Evolutionary conservation across 2,113 vertebrate genomes (phyloP), one percentile per base, ranked within the genome.

Genomic region (Garra rufa): DNA sequence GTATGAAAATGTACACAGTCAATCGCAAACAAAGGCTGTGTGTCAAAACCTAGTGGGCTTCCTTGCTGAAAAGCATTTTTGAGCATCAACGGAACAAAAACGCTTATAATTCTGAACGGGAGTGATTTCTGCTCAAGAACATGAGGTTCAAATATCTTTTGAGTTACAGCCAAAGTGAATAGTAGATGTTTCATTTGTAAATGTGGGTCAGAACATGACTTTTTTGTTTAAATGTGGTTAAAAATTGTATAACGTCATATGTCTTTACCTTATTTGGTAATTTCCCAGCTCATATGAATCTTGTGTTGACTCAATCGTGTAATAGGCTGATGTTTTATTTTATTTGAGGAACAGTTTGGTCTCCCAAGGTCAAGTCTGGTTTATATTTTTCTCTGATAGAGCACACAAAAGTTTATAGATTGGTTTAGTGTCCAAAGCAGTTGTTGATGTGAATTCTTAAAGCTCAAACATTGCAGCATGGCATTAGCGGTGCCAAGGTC

Each of bases 231-330:
- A 50, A 34, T 8, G 3, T 26, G 1, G 26, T 44, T 21, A 11
- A 50, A n/a, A 73, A 69, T 3, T 52, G 70, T 75, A 67, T 34
- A 24, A 71, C 6, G 11, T 24, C 44, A 38, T 55, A 41, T 41
- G 24, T 59, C n/a, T 41, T 93, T 89, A 90, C 92, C 92, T 90
- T 93, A 93, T 93, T 93, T 93, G 92, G 93, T 91, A 87, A 92
- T 89, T 65, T 87, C 73, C 50, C 76, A 67, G 14, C 19, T 67
- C 34, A 2, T 41, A 41, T 3, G 21, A 59, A 24, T 59, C 3
- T 26, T 24, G 15, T 15, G 55, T 78, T 78, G 26, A 24, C 34
- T 28, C 55, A 44, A 63, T 61, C 55, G 24, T 44, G 6, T n/a
- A 52, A 55, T 55, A 55, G 17, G 44, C n/a, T 73, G 14, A 19